Evolutionary conservation across 1,140 invertebrate genomes (phyloP).

Genomic region (Bathynomus jamesi): DNA sequence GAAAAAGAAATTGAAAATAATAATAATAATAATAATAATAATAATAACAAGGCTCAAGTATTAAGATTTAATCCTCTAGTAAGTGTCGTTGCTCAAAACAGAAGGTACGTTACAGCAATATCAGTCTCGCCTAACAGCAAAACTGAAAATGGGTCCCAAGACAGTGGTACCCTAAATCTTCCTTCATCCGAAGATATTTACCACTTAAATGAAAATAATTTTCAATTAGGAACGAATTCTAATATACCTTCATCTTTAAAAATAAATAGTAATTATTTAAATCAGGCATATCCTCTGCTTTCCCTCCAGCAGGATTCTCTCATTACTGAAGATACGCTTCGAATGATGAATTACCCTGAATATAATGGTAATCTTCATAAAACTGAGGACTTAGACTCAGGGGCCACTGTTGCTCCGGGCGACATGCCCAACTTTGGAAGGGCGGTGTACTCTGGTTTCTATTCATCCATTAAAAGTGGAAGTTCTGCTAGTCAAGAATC

Average conservation of each 20-base stretch:
- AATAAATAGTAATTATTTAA: too few species aligned
- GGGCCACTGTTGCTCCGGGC: too few species aligned
- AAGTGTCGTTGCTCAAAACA: slow-evolving; percentile 10
- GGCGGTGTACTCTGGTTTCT: slow-evolving; percentile 12
- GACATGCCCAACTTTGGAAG: slow-evolving; percentile 16
- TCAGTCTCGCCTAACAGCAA: neutral
- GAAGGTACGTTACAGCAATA: neutral
- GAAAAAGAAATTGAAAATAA: too few species aligned
- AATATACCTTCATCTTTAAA: too few species aligned
- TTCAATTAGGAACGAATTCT: too few species aligned
- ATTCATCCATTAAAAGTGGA: slow-evolving; percentile 7
- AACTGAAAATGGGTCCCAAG: too few species aligned
- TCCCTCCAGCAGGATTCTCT: slow-evolving; percentile 26
- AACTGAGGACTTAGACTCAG: too few species aligned
- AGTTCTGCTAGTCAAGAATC: slow-evolving; percentile 1
- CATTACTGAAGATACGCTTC: slow-evolving; percentile 25
- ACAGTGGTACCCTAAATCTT: too few species aligned
- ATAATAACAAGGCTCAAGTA: slow-evolving; percentile 14
- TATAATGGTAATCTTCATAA: neutral
- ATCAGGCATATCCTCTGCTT: slow-evolving; percentile 9
- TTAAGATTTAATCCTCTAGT: slow-evolving; percentile 22
- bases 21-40: neutral
- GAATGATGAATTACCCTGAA: slow-evolving; percentile 21
- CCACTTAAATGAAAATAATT: too few species aligned
- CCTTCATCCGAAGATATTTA: too few species aligned